Evolutionary conservation across 2,113 vertebrate species (phyloP).

Genomic region (Arizona elegans): DNA sequence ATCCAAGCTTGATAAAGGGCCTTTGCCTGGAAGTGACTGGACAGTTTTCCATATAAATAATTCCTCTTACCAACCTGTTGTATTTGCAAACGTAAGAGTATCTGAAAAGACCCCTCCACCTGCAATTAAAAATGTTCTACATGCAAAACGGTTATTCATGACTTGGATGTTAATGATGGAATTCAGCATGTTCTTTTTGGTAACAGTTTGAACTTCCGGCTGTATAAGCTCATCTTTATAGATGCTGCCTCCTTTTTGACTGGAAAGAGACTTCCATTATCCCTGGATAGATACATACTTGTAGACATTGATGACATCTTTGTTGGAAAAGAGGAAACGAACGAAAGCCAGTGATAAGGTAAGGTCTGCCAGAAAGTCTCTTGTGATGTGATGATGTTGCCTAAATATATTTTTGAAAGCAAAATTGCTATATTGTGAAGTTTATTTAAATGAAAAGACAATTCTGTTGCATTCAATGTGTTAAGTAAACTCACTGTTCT

Average conservation of each 20-base stretch:
- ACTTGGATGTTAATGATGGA: constrained; percentile 74
- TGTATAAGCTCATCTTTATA: constrained; percentile 80
- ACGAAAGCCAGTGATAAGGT: constrained; percentile 81
- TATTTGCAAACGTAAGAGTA: constrained; percentile 73
- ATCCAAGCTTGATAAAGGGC: constrained; percentile 70
- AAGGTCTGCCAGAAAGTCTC: constrained; percentile 30
- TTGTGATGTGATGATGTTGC: neutral
- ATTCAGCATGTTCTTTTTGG: constrained; percentile 77
- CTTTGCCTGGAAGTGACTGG: constrained; percentile 74
- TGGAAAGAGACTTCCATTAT: constrained; percentile 69
- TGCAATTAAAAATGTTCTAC: constrained; percentile 60
- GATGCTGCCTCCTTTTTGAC: constrained; percentile 77
- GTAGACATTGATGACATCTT: constrained; percentile 83
- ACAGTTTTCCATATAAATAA: constrained; percentile 75
- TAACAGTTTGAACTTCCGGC: constrained; percentile 78
- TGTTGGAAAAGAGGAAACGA: constrained; percentile 79
- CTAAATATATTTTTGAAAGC: neutral
- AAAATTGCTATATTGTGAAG: neutral
- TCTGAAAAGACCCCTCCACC: constrained; percentile 66
- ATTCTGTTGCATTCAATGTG: neutral
- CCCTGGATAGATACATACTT: constrained; percentile 71
- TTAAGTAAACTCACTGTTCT: neutral
- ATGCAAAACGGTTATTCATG: constrained; percentile 72
- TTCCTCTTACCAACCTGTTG: constrained; percentile 73
- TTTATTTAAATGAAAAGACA: neutral